Evolutionary conservation across 1,140 invertebrate species (phyloP), one percentile per base, ranked within the genome.

Genomic region (Pachypsylla venusta): DNA sequence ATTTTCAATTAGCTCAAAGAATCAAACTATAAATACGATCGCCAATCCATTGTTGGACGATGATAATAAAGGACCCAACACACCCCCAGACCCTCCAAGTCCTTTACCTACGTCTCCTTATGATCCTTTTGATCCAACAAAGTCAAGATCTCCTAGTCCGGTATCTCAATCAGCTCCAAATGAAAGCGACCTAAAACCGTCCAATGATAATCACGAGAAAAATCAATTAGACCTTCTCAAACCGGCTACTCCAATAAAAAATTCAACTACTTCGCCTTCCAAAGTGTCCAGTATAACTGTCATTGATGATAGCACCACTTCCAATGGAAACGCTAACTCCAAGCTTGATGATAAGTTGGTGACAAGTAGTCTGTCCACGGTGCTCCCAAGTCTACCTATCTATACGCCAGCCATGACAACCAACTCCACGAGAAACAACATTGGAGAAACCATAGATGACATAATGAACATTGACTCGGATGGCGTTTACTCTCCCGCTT

Each of bases 91-190:
- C 2, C 77, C 80, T 0, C 78, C 79, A 0, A 48, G 42, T 48
- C 42, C 42, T 48, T 22, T 48, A 22, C 42, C 42, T 22, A 79
- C 77, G 10, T 81, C 81, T 2, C 81, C 79, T 2, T 91, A 90
- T 69, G 87, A 90, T 79, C 88, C 88, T 1, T 90, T 88, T 68
- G 87, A 89, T 67, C 87, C 87, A 1, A 89, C 87, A 1, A 87
- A 87, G 67, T 89, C 86, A 2, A 77, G 85, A 1, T 85, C 84
- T 0, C 72, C 73, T 0, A 70, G 71, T 22, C 66, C 67, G 16
- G 70, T 71, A 28, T 67, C 67, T 25, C 55, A 42, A 27, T 57
- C 57, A 0, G 57, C 61, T 2, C 53, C 54, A 40, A 62, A 56
- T 30, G 61, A 62, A 48, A 62, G 56, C 57, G 56, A 54, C 30